Conservation (phyloP, 92 coral and sea anemone species). For the Plumapathes pennacea region DNA sequence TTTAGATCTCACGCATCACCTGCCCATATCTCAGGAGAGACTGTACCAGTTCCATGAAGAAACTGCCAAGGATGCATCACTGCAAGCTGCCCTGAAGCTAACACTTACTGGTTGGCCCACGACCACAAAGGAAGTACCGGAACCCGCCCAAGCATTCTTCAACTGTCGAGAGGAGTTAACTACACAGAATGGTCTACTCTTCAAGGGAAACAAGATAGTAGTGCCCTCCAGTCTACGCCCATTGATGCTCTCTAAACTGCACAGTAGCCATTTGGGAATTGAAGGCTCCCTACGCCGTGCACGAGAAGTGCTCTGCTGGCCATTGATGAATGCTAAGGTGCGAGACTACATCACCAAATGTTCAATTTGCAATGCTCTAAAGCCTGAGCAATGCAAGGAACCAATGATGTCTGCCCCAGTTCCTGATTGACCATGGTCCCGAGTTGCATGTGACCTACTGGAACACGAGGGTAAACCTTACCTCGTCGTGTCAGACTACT, state of each 20-base stretch:
- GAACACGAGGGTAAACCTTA: constrained; percentile 21
- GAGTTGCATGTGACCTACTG: constrained; percentile 37
- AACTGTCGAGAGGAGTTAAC: constrained; percentile 26
- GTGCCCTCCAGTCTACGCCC: constrained; percentile 23
- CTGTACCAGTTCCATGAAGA: constrained; percentile 30
- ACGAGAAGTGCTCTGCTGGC: constrained; percentile 17
- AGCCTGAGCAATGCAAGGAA: constrained; percentile 12
- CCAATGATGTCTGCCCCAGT: constrained; percentile 1
- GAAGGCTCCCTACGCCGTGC: constrained; percentile 34
- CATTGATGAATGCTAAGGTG: constrained; percentile 1
- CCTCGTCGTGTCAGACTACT: constrained; percentile 32
- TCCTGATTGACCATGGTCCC: constrained; percentile 30
- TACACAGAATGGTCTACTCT: constrained; percentile 30
- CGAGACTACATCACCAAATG: constrained; percentile 9
- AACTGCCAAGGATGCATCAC: constrained; percentile 10
- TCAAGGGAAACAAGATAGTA: constrained; percentile 24
- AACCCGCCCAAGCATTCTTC: constrained; percentile 22
- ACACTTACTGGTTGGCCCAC: constrained; percentile 35
- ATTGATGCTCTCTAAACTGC: constrained; percentile 39
- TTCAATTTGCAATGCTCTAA: constrained; percentile 1
- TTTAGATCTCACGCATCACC: too few relatives aligned
- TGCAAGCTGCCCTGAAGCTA: constrained; percentile 7
- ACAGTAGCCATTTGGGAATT: constrained; percentile 25
- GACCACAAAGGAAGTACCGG: constrained; percentile 14
- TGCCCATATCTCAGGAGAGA: constrained; percentile 14